A percentile compares a stretch with the other conserved stretches of the same genome.
phyloP scores from a whole-genome alignment of 2,113 vertebrate species.

The Dasypus novemcinctus region DNA sequence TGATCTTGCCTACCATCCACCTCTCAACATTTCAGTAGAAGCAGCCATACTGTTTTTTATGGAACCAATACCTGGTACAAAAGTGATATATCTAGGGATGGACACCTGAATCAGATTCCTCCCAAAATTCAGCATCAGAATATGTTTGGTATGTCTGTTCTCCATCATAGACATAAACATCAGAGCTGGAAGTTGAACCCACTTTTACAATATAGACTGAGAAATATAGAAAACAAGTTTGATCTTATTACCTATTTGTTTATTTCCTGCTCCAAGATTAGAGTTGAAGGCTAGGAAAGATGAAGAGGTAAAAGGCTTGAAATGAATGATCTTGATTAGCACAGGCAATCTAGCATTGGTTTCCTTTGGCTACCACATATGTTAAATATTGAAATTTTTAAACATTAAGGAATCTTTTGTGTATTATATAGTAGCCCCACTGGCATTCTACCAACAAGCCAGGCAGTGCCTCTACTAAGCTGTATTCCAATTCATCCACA shows the following conservation, averaged over 20 bases:
- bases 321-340: neutral
- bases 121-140: neutral
- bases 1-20: neutral
- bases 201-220: neutral
- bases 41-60: accelerated
- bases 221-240: neutral
- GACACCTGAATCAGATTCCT: neutral
- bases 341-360: too few species aligned
- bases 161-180: neutral
- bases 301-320: neutral
- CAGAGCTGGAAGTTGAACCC: neutral
- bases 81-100: neutral
- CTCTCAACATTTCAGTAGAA: neutral
- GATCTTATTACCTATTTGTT: neutral
- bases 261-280: too few species aligned
- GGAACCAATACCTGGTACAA: neutral
- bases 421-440: neutral
- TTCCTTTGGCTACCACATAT: neutral
- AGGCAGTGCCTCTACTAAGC: too few species aligned
- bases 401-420: neutral
- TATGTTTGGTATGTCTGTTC: neutral
- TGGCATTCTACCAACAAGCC: too few species aligned
- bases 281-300: neutral
- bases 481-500: neutral
- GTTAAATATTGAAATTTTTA: neutral